phyloP scores from a whole-genome alignment of 2,888 invertebrate species.

The Anticlea derivata region DNA sequence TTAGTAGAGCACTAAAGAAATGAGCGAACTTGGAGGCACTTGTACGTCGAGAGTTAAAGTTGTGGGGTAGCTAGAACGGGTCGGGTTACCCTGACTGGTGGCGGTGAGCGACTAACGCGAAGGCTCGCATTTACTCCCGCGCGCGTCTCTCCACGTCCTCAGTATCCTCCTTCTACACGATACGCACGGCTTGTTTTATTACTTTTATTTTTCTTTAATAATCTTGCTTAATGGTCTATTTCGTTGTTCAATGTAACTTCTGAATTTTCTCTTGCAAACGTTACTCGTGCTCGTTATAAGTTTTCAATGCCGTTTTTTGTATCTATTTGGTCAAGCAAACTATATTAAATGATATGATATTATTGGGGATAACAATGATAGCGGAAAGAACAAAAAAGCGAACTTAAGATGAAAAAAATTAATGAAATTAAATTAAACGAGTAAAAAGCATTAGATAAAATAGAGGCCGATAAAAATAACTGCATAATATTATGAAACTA shows the following conservation, averaged over 20 bases:
- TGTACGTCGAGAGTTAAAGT: slow-evolving; percentile 9
- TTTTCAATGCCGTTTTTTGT: slow-evolving; percentile 39
- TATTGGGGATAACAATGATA: no score
- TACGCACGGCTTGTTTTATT: slow-evolving; percentile 76
- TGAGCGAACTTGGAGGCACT: not conserved
- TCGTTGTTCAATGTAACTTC: slow-evolving; percentile 67
- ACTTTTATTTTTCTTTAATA: slow-evolving; percentile 80
- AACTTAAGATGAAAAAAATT: no score
- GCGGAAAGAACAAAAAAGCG: no score
- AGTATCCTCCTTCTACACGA: slow-evolving; percentile 59
- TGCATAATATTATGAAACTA: no score
- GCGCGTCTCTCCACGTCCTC: slow-evolving; percentile 54
- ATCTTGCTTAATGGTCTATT: slow-evolving; percentile 76
- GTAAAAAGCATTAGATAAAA: no score
- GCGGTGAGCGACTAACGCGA: slow-evolving; percentile 60
- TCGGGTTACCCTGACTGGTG: slow-evolving; percentile 30
- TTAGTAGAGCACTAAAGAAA: not conserved
- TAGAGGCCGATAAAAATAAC: no score
- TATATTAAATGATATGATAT: no score
- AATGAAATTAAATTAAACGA: no score
- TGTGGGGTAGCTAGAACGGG: not conserved
- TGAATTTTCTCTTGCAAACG: slow-evolving; percentile 59
- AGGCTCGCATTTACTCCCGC: slow-evolving; percentile 51
- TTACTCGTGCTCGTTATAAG: slow-evolving; percentile 50
- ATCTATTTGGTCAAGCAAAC: no score